phyloP scores from a whole-genome alignment of 2,797 vertebrate species.

The Notolabrus celidotus region DNA sequence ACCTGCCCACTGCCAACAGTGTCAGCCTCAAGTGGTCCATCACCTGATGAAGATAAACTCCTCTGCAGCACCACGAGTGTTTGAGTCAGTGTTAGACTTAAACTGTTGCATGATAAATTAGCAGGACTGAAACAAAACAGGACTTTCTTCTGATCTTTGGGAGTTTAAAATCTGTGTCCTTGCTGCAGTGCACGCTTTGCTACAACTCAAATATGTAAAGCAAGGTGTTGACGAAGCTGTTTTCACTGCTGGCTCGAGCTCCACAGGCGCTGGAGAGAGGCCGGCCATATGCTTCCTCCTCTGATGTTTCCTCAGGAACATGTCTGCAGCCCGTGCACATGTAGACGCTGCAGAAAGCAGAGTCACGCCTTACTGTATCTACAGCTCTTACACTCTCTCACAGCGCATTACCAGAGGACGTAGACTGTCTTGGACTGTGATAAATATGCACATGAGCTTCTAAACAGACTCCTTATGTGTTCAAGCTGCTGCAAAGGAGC shows the following conservation, averaged over 20 bases:
- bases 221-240: conserved; percentile 69
- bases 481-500: conserved; percentile 52
- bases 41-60: conserved; percentile 14
- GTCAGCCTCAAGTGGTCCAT: not conserved
- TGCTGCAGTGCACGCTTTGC: conserved; percentile 23
- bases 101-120: conserved; percentile 17
- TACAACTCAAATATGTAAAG: conserved; percentile 61
- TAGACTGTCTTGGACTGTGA: conserved; percentile 32
- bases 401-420: conserved; percentile 1
- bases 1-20: not conserved
- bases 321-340: conserved; percentile 56
- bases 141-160: not conserved
- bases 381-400: conserved; percentile 13
- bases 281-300: conserved; percentile 72
- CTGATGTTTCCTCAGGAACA: conserved; percentile 57
- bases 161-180: not conserved
- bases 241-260: conserved; percentile 53
- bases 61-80: conserved; percentile 6
- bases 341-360: conserved; percentile 23
- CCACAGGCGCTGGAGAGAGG: too few relatives aligned
- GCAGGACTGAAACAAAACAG: conserved; percentile 26
- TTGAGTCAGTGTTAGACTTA: conserved; percentile 13
- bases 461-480: conserved; percentile 62
- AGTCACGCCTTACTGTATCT: conserved; percentile 3
- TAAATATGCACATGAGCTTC: conserved; percentile 58